Base-by-base conservation (phyloP, 2,113 vertebrate species). In the Synodontis membranacea region DNA sequence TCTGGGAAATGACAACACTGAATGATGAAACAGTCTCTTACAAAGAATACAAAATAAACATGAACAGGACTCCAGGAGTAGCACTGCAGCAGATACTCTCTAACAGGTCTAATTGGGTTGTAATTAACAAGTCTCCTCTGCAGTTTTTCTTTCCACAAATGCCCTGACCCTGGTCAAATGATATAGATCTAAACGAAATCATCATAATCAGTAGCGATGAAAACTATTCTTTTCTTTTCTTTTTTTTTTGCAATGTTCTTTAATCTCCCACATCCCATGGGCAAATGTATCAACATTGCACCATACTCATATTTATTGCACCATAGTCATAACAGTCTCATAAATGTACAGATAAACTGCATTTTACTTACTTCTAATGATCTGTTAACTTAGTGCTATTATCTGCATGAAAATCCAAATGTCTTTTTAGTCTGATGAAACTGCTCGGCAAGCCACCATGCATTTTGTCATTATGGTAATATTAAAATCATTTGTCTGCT, bases 141-240 rank as follows among this genome's bases (percentile, higher is more conserved):
- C 14, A 76, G 19, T 76, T 19, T 11, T n/a, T 75, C 42, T 75
- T 75, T 75, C 10, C 11, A 28, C 39, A 75, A 64, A 54, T 31
- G 54, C 80, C 80, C 52, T 64, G 48, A 86, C 46, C 48, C n/a
- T 52, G 48, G 46, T 34, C 82, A 80, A 81, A 70, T 9, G 21
- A n/a, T 76, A 37, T 58, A 31, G 14, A 44, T 70, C 12, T 86
- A 74, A 76, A 84, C 87, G 25, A 80, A 54, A 42, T 44, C 6
- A 75, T 83, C 54, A 64, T 66, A 82, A 86, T 21, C 17, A 42
- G 12, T 50, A 39, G 46, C 34, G 62, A 52, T 31, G 42, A 72
- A 83, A 48, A 68, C 15, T 25, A 44, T 78, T 62, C 60, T 52
- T 82, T n/a, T n/a, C n/a, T n/a, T n/a, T n/a, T n/a, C n/a, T n/a